Conservation (phyloP, 2,888 invertebrate species). For the Conchocele bisecta region DNA sequence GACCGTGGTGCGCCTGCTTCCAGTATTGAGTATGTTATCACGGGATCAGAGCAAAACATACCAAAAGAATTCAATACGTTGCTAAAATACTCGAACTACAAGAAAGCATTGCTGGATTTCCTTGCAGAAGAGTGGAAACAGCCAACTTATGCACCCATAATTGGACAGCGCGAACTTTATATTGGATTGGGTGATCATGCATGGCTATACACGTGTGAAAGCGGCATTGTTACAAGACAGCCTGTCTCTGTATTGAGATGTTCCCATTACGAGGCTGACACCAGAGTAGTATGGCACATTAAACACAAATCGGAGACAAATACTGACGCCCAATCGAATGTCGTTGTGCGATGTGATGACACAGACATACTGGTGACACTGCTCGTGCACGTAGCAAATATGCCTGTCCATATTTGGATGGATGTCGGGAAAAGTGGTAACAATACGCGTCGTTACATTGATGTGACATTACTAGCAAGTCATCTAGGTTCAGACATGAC, state of each 20-base stretch:
- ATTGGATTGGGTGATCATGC: slow-evolving; percentile 16
- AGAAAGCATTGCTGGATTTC: slow-evolving; percentile 19
- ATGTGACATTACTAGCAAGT: background rate
- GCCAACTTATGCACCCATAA: background rate
- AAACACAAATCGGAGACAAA: background rate
- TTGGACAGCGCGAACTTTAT: slow-evolving; percentile 4
- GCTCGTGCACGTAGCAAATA: background rate
- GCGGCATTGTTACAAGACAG: background rate
- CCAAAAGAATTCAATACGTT: slow-evolving; percentile 14
- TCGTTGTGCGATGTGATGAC: background rate
- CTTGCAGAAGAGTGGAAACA: slow-evolving; percentile 33
- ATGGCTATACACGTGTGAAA: background rate
- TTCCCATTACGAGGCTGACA: slow-evolving; percentile 27
- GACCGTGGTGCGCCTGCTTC: background rate
- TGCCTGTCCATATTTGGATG: too few species aligned
- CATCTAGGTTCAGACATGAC: background rate
- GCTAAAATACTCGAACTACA: slow-evolving; percentile 31
- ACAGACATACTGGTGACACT: background rate
- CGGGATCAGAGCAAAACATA: slow-evolving; percentile 5
- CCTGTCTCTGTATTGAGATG: background rate
- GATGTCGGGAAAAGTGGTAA: background rate
- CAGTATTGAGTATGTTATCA: background rate
- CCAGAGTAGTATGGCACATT: slow-evolving; percentile 11
- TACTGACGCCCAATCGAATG: background rate
- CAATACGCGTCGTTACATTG: slow-evolving; percentile 1